A percentile compares a stretch with the other conserved stretches of the same genome.
Conservation (phyloP, 2,888 invertebrate genomes). For the Leptogaster cylindrica region DNA sequence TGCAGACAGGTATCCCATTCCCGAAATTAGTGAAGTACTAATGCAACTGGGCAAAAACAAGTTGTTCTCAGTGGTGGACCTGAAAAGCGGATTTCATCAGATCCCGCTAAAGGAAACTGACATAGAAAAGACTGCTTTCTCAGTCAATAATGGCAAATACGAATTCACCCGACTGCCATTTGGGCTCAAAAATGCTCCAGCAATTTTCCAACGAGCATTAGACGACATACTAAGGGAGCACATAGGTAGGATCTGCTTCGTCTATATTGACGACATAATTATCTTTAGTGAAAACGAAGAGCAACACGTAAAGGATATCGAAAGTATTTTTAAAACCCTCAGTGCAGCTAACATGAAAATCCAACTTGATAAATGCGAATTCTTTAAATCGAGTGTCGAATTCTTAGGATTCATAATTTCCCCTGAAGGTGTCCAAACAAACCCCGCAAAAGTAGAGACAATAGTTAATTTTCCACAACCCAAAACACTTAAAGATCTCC, state of each 20-base stretch:
- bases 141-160: background rate
- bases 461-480: background rate
- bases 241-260: constrained; percentile 43
- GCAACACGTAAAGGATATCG: background rate
- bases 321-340: background rate
- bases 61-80: background rate
- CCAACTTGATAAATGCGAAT: background rate
- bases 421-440: constrained; percentile 1
- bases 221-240: constrained; percentile 43
- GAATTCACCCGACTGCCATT: constrained; percentile 4
- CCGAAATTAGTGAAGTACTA: background rate
- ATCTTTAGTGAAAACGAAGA: too few relatives aligned
- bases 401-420: background rate
- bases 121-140: background rate
- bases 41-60: constrained; percentile 5
- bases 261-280: constrained; percentile 36
- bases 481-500: constrained; percentile 2
- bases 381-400: background rate
- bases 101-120: constrained; percentile 3
- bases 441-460: background rate
- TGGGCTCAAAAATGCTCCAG: constrained; percentile 9
- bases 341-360: too few relatives aligned
- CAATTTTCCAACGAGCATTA: constrained; percentile 24
- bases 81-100: constrained; percentile 22
- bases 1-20: constrained; percentile 39